Conservation (phyloP, 2,113 vertebrate species). For the Sceloporus tristichus region DNA sequence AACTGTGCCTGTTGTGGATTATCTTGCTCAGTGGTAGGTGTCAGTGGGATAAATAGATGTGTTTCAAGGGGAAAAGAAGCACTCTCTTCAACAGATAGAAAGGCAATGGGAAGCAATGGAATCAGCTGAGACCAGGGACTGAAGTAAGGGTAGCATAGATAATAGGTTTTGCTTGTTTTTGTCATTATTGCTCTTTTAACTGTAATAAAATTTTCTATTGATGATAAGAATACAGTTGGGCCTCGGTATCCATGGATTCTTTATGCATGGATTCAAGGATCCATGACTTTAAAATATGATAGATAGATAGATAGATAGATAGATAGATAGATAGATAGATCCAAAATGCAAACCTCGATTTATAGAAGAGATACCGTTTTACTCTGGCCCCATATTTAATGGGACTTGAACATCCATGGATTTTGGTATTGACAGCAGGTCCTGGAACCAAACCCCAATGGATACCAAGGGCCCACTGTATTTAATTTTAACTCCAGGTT, state of each 20-base stretch:
- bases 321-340: too few species aligned
- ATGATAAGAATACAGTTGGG: not conserved
- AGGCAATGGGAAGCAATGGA: not conserved
- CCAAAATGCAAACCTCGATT: too few species aligned
- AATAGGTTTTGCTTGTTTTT: not conserved
- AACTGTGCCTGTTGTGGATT: constrained; percentile 71
- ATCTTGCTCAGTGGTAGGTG: constrained; percentile 73
- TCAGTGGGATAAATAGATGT: constrained; percentile 72
- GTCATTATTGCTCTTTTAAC: not conserved
- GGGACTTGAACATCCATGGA: too few species aligned
- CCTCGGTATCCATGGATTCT: too few species aligned
- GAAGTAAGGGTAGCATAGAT: not conserved
- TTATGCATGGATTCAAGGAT: too few species aligned
- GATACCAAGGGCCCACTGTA: too few species aligned
- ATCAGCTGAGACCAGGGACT: not conserved
- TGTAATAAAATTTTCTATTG: not conserved
- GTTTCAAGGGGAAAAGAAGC: constrained; percentile 69
- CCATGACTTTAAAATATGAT: too few species aligned
- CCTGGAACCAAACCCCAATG: too few species aligned
- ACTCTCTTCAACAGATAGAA: constrained; percentile 57
- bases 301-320: too few species aligned
- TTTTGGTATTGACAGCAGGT: too few species aligned
- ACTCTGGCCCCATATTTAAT: too few species aligned
- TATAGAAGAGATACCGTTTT: too few species aligned
- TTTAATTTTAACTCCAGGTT: not conserved